These are phyloP conservation scores for Pelecanoides urinatrix DNA, from an alignment of 2,113 vertebrate species.

Conservation along the genomic window DNA sequence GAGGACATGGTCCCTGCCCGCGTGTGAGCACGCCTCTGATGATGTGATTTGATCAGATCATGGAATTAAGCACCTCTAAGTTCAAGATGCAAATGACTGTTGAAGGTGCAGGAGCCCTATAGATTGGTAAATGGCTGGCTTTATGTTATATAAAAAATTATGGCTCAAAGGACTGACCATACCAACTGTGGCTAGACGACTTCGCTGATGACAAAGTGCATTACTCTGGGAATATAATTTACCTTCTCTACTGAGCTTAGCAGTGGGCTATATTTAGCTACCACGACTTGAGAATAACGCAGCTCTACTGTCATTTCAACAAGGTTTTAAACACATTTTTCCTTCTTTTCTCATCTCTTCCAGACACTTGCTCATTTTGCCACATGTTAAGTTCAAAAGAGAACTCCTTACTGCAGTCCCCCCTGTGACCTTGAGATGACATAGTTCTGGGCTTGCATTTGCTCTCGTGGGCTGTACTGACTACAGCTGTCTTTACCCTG, in stretches of 20 bases:
- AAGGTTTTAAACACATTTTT: not conserved
- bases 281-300: not conserved
- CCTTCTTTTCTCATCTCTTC: not conserved
- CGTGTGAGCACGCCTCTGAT: accelerated
- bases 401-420: not conserved
- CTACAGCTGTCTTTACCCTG: not conserved
- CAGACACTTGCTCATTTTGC: not conserved
- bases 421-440: accelerated
- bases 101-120: not conserved
- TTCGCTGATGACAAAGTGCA: not conserved
- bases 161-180: not conserved
- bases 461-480: not conserved
- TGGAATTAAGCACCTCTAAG: not conserved
- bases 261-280: not conserved
- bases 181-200: accelerated
- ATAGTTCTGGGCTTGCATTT: accelerated
- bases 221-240: not conserved
- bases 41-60: not conserved
- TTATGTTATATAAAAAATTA: accelerated
- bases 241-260: not conserved
- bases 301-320: not conserved
- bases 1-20: not conserved
- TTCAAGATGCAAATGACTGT: too few species aligned
- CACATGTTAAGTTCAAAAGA: not conserved
- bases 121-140: not conserved